Evolutionary conservation across 53 echinoderm and acorn worm genomes (phyloP), one percentile per base, ranked within the genome.

Genomic region (Patiria pectinifera): DNA sequence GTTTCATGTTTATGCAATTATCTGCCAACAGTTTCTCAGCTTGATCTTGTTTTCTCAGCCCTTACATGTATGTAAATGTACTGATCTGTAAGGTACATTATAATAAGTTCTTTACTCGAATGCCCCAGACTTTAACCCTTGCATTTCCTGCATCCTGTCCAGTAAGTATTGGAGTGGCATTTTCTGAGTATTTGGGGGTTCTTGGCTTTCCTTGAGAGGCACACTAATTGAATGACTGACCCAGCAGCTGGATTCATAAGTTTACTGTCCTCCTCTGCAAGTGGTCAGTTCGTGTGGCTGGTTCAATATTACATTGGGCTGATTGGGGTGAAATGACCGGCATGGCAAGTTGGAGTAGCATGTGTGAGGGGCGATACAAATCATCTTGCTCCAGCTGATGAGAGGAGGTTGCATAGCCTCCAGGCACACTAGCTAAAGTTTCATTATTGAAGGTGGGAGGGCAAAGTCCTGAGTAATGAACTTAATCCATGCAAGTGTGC

Each of bases 181-280:
- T 18, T 12, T 16, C 58, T 4, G 82, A 82, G 82, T 82, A 53
- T 49, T 82, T 58, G 2, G 80, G 79, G 47, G 82, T 82, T 49
- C 81, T 48, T 81, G 81, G 81, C 48, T 81, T 81, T 49, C 16
- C 79, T 78, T 78, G 82, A 82, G 59, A 59, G 82, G 8, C 82
- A 59, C 19, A 59, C 21, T 82, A 82, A 82, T 82, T 82, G 58
- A 82, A 82, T 59, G 53, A 21, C 58, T 14, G 82, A 8, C 23
- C 16, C 43, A 45, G 82, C 82, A 82, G 82, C 82, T 82, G 82
- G 82, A 24, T 82, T 82, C 23, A n/a, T 45, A 59, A 82, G 82
- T 82, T 59, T 53, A n/a, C 24, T 48, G 45, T 21, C 74, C 24
- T 74, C 74, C 19, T 21, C 46, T 80, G 3, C 3, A 78, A 45